phyloP scores from a whole-genome alignment of 1,140 invertebrate species.

The Cherax quadricarinatus region DNA sequence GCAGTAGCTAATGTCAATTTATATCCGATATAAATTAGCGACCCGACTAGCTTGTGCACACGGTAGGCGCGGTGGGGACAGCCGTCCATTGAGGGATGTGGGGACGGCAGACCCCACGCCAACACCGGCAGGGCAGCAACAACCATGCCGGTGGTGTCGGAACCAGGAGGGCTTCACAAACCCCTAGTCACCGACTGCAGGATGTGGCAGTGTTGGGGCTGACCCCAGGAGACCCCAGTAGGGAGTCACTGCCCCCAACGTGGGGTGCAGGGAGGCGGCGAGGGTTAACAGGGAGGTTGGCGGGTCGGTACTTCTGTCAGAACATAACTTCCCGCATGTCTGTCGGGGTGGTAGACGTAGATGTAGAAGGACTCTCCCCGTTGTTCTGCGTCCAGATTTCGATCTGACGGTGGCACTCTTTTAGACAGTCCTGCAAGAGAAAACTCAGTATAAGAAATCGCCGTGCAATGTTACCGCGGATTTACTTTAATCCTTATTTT shows the following conservation, averaged over 20 bases:
- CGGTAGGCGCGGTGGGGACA: constrained; percentile 63
- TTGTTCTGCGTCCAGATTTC: constrained; percentile 65
- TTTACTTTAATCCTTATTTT: too few species aligned
- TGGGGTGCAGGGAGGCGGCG: constrained; percentile 14
- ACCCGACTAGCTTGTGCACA: constrained; percentile 71
- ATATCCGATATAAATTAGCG: constrained; percentile 69
- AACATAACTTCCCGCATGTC: constrained; percentile 64
- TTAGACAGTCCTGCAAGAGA: constrained; percentile 59
- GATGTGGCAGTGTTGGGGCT: constrained; percentile 69
- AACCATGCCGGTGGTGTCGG: constrained; percentile 56
- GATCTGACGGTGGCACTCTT: constrained; percentile 64
- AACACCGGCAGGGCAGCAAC: constrained; percentile 60
- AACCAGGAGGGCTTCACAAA: constrained; percentile 54
- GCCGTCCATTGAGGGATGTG: constrained; percentile 41
- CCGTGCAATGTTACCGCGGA: background rate
- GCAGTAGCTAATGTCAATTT: constrained; percentile 66
- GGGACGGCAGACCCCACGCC: constrained; percentile 66
- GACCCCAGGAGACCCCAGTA: constrained; percentile 45
- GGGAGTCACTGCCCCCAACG: constrained; percentile 19
- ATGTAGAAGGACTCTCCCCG: constrained; percentile 18
- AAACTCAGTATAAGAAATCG: background rate
- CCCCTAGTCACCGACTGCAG: constrained; percentile 67
- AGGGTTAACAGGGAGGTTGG: constrained; percentile 42
- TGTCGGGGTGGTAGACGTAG: constrained; percentile 58
- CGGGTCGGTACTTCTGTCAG: constrained; percentile 53